Base-by-base conservation (phyloP, 2,797 vertebrate species). In the Trichosurus vulpecula region DNA sequence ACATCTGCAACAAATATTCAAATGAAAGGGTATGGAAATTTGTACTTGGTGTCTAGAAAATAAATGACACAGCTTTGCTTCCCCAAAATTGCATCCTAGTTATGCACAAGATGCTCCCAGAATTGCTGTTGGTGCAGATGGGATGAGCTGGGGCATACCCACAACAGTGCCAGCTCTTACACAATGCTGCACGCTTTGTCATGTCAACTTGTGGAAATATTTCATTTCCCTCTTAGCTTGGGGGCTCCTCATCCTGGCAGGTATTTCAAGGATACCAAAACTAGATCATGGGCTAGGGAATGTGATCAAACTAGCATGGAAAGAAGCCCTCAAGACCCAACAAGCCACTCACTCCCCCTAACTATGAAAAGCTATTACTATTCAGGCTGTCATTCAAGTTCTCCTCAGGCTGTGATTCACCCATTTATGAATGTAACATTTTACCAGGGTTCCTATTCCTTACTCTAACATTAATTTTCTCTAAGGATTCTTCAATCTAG, bases 181-280 rank as follows among this genome's bases (percentile, higher is more conserved):
- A 95, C 93, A 94, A 96, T 95, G 91, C 87, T 95, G 53, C 94
- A 95, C 0, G 55, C 92, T 96, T 96, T 96, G 94, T 97, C 96
- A 95, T 93, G 97, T 97, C 95, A 96, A 97, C 94, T 56, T 92
- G 93, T 52, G 93, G 94, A 96, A 94, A 97, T 96, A 96, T 91
- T 93, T 97, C 96, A 55, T 93, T 96, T 96, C 91, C 96, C 55
- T 27, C 52, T 95, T 94, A 58, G 96, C 96, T 95, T 93, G 92
- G 94, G 95, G 97, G 95, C 96, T 97, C 93, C 94, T 91, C 92
- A 53, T 53, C 92, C 95, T 97, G 97, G 96, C 96, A 94, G 94
- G 95, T 92, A 96, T 94, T 96, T 89, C 16, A 0, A 13, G 58
- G 95, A 95, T 93, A 92, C 87, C 93, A 61, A 91, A 91, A 90